Base-by-base conservation (phyloP, 2,113 vertebrate genomes). In the Jaculus jaculus region DNA sequence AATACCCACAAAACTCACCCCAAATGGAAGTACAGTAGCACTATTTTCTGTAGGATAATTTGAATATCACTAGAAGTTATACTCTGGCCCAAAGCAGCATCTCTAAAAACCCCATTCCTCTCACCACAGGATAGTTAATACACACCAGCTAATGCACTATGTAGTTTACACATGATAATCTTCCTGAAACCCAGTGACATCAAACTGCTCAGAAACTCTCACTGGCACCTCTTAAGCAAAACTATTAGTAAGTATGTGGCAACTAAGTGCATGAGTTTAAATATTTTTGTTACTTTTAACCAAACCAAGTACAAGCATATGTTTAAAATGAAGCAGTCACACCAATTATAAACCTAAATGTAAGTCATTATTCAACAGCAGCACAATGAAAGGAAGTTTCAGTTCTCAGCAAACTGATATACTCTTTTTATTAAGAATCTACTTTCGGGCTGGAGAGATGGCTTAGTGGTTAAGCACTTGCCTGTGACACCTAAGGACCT, bases 311-410 rank as follows among this genome's bases (percentile, higher is more conserved):
- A 78, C 20, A 92, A 82, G 60, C 34, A 90, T 77, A 84, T 17
- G 3, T 20, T 66, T 88, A 80, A 94, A 96, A 88, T 75, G 47
- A 93, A 74, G 28, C 24, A 86, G 23, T 90, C 61, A 92, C 85
- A 88, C 26, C 32, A 94, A 90, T 68, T 84, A 82, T 20, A 42
- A 90, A 88, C 34, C 78, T 13, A 92, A 91, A 88, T 61, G 20
- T 30, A 83, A 75, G 4, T 54, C 54, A 54, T 58, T 71, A 86
- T 23, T 73, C 16, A 82, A 75, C 32, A 89, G 30, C 7, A 78
- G 21, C 20, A 60, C 11, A 73, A 65, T 75, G 66, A 30, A 72
- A 12, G 26, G 89, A 87, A 80, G 39, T 34, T 32, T 73, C 34
- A 51, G 51, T n/a, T 87, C 37, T 73, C 47, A 75, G 28, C 39